Evolutionary conservation across 1,140 invertebrate species (phyloP), one percentile per base, ranked within the genome.

Genomic region (Nixonia krombeini): DNA sequence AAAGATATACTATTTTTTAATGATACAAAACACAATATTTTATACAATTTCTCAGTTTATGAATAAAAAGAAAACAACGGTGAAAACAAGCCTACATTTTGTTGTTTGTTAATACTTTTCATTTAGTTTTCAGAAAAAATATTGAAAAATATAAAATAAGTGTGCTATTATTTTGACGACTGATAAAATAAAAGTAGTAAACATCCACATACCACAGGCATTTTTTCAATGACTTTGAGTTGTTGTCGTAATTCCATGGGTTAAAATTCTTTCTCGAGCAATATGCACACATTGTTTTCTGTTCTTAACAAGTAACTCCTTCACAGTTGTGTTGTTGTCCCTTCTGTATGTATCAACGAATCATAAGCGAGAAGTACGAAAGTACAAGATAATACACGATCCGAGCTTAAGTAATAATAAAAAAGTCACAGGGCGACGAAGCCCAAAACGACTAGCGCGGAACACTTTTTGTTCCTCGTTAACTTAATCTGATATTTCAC

Each of bases 401-500:
- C 9, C 10, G 29, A 31, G 29, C 29, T 37, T 37, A 13, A 41
- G 26, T 10, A 13, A 51, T 28, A 35, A 49, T 6, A 44, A 56
- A 56, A 62, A 62, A 62, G 52, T 44, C 41, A 1, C 35, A 50
- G 50, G 49, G 37, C 42, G 45, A 28, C 12, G 28, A 63, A 13
- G 9, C 45, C 23, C 23, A 38, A 63, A 56, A 63, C 51, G 45
- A 63, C 46, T 50, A 63, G 45, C 51, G 44, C 51, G 51, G 37
- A 45, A 63, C 31, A 18, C 31, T 53, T 62, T 62, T 53, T 25
- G 47, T 51, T 51, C 12, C 37, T 46, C 7, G 31, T 53, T n/a
- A 17, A 25, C 2, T 31, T 2, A 31, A 31, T 31, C 29, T 1
- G 18, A 16, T 40, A 51, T 44, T 53, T 50, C 40, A 45, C 58